phyloP scores from a whole-genome alignment of 2,888 invertebrate species.

The Rutpela maculata region DNA sequence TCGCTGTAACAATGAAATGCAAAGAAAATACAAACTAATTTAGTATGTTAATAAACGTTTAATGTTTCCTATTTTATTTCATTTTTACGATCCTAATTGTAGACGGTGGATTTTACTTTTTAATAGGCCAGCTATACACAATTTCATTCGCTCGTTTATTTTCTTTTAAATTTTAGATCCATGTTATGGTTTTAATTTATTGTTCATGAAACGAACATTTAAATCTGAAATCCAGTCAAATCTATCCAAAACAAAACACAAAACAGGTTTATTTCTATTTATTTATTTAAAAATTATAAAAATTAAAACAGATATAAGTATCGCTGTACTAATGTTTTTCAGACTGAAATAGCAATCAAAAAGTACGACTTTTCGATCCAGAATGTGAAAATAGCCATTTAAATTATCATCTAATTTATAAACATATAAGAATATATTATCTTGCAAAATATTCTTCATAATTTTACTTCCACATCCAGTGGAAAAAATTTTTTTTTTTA shows the following conservation, averaged over 20 bases:
- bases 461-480: no score
- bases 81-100: background rate
- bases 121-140: background rate
- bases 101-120: background rate
- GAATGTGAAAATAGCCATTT: no score
- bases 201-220: background rate
- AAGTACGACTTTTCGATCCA: no score
- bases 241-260: background rate
- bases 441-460: no score
- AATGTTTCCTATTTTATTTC: background rate
- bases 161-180: background rate
- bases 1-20: background rate
- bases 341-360: no score
- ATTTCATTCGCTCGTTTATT: background rate
- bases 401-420: no score
- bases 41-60: background rate
- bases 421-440: no score
- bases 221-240: background rate
- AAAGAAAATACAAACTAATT: background rate
- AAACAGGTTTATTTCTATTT: background rate
- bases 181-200: background rate
- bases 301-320: no score
- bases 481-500: no score
- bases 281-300: no score
- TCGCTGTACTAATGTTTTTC: no score